phyloP scores from a whole-genome alignment of 2,797 vertebrate genomes.

The Malacoraja senta region DNA sequence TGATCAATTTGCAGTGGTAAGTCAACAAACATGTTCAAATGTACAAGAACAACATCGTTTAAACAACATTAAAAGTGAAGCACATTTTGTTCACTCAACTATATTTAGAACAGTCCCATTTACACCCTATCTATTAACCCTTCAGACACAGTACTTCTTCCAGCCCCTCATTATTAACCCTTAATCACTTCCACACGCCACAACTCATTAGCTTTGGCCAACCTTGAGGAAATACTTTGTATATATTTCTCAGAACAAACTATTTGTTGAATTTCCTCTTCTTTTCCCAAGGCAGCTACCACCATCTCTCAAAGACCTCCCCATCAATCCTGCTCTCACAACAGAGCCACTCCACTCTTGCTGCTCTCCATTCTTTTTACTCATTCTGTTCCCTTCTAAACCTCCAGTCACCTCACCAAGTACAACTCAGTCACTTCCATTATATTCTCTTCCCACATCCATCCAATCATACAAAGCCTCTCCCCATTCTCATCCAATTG shows the following conservation, averaged over 20 bases:
- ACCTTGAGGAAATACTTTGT: background rate
- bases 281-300: background rate
- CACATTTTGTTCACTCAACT: background rate
- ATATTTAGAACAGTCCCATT: background rate
- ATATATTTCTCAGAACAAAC: background rate
- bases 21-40: background rate
- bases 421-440: background rate
- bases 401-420: background rate
- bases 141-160: background rate
- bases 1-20: background rate
- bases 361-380: background rate
- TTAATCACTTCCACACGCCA: background rate
- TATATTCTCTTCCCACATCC: background rate
- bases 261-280: background rate
- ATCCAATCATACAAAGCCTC: background rate
- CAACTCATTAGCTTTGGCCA: background rate
- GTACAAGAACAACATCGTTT: background rate
- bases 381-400: background rate
- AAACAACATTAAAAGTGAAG: background rate
- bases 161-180: background rate
- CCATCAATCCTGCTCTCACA: background rate
- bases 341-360: background rate
- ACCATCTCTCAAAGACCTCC: background rate
- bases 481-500: background rate
- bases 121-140: background rate